Conservation (phyloP, 1,140 invertebrate genomes). For the Ceratosolen solmsi region DNA sequence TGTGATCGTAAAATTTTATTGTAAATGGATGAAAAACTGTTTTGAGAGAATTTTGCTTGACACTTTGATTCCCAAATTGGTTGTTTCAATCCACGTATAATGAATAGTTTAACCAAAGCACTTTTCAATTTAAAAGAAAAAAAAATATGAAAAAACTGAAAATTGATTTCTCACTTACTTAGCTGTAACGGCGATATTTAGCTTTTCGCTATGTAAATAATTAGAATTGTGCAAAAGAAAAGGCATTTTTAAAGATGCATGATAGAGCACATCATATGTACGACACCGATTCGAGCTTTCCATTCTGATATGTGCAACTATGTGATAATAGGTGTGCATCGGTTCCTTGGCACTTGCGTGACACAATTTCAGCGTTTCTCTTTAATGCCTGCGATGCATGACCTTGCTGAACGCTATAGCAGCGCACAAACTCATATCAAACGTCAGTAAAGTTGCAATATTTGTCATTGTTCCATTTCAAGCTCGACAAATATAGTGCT, state of each 20-base stretch:
- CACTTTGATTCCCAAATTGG: too few species aligned
- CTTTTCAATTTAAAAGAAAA: too few species aligned
- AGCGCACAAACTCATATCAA: conserved; percentile 25
- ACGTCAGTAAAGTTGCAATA: background rate
- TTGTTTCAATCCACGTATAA: too few species aligned
- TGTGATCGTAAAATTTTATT: too few species aligned
- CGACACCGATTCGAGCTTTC: background rate
- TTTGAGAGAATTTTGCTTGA: too few species aligned
- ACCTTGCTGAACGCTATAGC: conserved; percentile 42
- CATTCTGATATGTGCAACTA: background rate
- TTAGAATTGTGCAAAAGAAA: background rate
- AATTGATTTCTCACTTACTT: too few species aligned
- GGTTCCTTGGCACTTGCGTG: background rate
- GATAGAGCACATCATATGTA: too few species aligned
- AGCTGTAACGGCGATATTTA: too few species aligned
- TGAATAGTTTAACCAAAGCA: too few species aligned
- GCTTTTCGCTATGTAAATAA: too few species aligned
- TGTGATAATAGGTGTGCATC: background rate
- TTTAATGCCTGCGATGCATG: conserved; percentile 5
- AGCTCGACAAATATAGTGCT: background rate
- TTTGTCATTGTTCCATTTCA: conserved; percentile 45
- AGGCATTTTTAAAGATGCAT: background rate
- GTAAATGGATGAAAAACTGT: too few species aligned
- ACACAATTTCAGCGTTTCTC: conserved; percentile 24
- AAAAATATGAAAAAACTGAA: too few species aligned